Percentiles rank a stretch among this genome's conserved stretches.
These are phyloP conservation scores for Esperia sulphurella DNA, from an alignment of 2,888 invertebrate species.

Conservation along the genomic window DNA sequence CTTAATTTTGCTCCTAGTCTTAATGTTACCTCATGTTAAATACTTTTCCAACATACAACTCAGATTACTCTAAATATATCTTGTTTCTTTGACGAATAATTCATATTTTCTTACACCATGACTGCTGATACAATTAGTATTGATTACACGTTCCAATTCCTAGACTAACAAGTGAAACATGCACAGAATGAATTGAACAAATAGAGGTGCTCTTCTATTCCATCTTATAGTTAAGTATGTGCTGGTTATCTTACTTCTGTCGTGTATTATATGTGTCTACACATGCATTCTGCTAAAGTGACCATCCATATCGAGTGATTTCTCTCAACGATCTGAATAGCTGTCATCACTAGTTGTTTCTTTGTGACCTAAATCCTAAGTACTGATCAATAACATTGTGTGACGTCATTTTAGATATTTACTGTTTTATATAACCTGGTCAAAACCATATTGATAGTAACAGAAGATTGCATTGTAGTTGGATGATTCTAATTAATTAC, in stretches of 20 bases:
- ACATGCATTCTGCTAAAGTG: constrained; percentile 46
- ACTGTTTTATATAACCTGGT: too few relatives aligned
- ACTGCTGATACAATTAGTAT: constrained; percentile 19
- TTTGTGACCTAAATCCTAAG: constrained; percentile 22
- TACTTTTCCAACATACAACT: background rate
- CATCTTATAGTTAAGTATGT: background rate
- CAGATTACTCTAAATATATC: background rate
- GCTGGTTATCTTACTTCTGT: constrained; percentile 14
- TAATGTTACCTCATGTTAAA: too few relatives aligned
- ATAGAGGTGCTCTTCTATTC: background rate
- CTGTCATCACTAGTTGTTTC: background rate
- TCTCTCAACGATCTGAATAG: constrained; percentile 43
- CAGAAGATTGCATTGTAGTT: too few relatives aligned
- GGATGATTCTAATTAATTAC: too few relatives aligned
- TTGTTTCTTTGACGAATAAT: background rate
- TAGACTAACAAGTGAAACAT: constrained; percentile 14
- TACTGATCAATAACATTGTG: background rate
- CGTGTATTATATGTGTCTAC: constrained; percentile 31
- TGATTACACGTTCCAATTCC: constrained; percentile 25
- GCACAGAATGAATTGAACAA: background rate
- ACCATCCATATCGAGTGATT: constrained; percentile 51
- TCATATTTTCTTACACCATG: background rate
- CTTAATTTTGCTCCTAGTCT: too few relatives aligned
- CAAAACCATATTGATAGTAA: too few relatives aligned
- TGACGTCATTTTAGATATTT: too few relatives aligned